phyloP scores from a whole-genome alignment of 2,797 vertebrate genomes.

The Mus caroli region DNA sequence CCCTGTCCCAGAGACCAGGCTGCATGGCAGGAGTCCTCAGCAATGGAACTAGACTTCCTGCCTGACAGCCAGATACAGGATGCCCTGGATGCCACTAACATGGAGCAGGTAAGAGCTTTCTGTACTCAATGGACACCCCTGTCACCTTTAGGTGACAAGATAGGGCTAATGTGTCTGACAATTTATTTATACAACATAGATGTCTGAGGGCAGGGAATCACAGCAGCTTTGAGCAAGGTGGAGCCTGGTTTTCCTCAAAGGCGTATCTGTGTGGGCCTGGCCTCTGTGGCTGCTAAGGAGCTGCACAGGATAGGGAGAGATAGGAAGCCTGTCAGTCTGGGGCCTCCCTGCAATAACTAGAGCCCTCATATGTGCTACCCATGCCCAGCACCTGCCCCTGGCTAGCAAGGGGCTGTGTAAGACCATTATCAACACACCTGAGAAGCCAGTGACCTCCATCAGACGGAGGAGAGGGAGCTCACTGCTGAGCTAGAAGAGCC shows the following conservation, averaged over 20 bases:
- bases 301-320: neutral
- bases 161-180: neutral
- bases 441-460: neutral
- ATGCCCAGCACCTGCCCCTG: neutral
- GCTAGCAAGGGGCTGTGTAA: neutral
- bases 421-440: neutral
- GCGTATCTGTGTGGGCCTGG: neutral
- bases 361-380: neutral
- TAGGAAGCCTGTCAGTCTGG: neutral
- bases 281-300: neutral
- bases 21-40: neutral
- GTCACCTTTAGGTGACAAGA: neutral
- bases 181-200: too few relatives aligned
- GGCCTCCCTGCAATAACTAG: neutral
- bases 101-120: conserved; percentile 77
- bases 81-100: conserved; percentile 51
- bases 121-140: too few relatives aligned
- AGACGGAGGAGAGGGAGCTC: neutral
- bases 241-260: neutral
- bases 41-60: conserved; percentile 72
- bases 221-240: neutral
- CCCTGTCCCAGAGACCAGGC: neutral
- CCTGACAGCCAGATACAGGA: conserved; percentile 77
- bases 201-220: neutral
- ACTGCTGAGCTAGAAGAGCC: neutral